Evolutionary conservation across 2,113 vertebrate genomes (phyloP), one percentile per base, ranked within the genome.

Genomic region (Vidua macroura): DNA sequence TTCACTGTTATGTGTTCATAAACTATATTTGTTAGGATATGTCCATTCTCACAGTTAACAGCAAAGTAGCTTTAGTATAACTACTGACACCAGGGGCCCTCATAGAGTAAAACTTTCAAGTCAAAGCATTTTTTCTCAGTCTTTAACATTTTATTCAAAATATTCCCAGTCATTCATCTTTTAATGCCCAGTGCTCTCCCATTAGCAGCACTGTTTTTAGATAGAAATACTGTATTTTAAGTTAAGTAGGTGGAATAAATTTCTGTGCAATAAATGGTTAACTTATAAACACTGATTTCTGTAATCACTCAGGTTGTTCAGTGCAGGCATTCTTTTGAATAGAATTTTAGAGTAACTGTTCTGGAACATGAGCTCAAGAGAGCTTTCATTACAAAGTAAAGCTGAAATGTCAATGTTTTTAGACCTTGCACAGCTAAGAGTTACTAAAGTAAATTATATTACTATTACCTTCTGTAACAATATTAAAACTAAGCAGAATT

Each of bases 51-150:
- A 69, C 22, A 80, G 39, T 27, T 72, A 80, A 53, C 25, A 90
- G 51, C 24, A 35, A 83, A 78, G 20, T 25, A 73, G 30, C 33
- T 83, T 77, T 64, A 72, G 39, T 22, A 2, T 23, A 60, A 76
- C 41, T 87, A 22, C 22, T 44, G 51, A 86, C 92, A 91, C 53
- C 86, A 96, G 87, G 83, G 87, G 87, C 76, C 90, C 77, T 75
- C 92, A n/a, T 67, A 73, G 72, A 90, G 56, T 77, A 81, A 77
- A 87, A 60, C 25, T 74, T 92, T 2, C 1, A 70, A 60, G 25
- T 28, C 31, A 75, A 80, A 73, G 37, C 28, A 31, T 53, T 86
- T 73, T 28, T 28, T 33, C 5, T 37, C 10, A 55, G 17, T 35
- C n/a, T 44, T 58, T 67, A 35, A 52, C 30, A 30, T 86, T 56